These are phyloP conservation scores for Montipora sp. DNA, from an alignment of 64 coral and sea anemone genomes.

Conservation along the genomic window DNA sequence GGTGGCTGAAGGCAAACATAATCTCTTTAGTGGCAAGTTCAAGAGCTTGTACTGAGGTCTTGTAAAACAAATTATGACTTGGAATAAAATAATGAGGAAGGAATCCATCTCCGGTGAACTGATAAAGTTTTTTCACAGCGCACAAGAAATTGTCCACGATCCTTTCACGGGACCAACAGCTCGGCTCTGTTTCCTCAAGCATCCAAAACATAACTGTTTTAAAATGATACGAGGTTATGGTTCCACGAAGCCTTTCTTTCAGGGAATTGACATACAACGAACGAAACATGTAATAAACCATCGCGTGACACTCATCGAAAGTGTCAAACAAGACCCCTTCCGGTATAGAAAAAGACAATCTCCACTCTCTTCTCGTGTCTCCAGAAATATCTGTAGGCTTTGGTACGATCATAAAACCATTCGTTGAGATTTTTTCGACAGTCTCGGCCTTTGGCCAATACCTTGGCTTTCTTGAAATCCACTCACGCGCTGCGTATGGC, in stretches of 20 bases:
- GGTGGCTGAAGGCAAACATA: not conserved
- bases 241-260: not conserved
- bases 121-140: not conserved
- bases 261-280: slow-evolving; percentile 6
- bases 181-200: slow-evolving; percentile 13
- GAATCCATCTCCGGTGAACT: not conserved
- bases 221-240: slow-evolving; percentile 17
- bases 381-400: slow-evolving; percentile 1
- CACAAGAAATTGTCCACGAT: not conserved
- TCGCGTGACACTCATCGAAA: slow-evolving; percentile 9
- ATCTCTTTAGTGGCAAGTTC: not conserved
- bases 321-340: slow-evolving; percentile 8
- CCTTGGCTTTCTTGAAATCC: slow-evolving; percentile 8
- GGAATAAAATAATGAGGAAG: slow-evolving; percentile 33
- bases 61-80: slow-evolving; percentile 36
- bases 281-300: slow-evolving; percentile 19
- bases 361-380: slow-evolving; percentile 13
- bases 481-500: not conserved
- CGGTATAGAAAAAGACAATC: slow-evolving; percentile 20
- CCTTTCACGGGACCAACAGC: slow-evolving; percentile 8
- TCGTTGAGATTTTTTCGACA: not conserved
- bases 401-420: slow-evolving; percentile 23
- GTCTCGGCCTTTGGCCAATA: not conserved
- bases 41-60: not conserved
- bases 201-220: slow-evolving; percentile 52